Evolutionary conservation across 1,140 invertebrate species (phyloP).

Genomic region (Ganaspis sp.): DNA sequence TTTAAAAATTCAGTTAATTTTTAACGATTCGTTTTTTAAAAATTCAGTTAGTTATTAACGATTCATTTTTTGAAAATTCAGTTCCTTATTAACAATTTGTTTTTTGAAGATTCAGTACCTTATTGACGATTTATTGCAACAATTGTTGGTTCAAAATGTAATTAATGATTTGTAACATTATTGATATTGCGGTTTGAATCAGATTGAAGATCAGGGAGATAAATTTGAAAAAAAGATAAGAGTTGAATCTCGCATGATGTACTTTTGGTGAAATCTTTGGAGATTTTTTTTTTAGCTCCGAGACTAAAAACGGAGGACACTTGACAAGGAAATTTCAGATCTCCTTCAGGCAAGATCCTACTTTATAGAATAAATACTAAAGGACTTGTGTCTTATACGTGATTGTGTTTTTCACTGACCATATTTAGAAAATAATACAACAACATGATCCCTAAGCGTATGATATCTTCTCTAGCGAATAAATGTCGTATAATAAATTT

Average conservation of each 20-base stretch:
- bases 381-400: background rate
- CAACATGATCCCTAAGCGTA: constrained; percentile 46
- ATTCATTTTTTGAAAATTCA: too few relatives aligned
- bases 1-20: too few relatives aligned
- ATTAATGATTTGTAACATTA: too few relatives aligned
- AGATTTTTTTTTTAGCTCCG: background rate
- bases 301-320: constrained; percentile 25
- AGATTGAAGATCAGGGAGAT: too few relatives aligned
- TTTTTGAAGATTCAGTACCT: too few relatives aligned
- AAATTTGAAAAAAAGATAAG: background rate
- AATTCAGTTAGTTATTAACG: too few relatives aligned
- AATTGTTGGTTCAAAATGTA: too few relatives aligned
- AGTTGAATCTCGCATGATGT: background rate
- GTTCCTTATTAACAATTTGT: too few relatives aligned
- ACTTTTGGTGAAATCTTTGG: constrained; percentile 25
- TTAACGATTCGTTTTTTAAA: too few relatives aligned
- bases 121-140: too few relatives aligned
- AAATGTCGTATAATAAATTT: constrained; percentile 27
- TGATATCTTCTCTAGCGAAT: constrained; percentile 37
- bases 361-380: constrained; percentile 23
- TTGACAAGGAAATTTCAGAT: constrained; percentile 27
- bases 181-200: too few relatives aligned
- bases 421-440: constrained; percentile 53
- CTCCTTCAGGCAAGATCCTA: constrained; percentile 16
- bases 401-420: constrained; percentile 12